Percentiles rank a stretch among this genome's conserved stretches.
Evolutionary conservation across 2,888 invertebrate species (phyloP).

Genomic region (Hirtodrosophila alboralis): DNA sequence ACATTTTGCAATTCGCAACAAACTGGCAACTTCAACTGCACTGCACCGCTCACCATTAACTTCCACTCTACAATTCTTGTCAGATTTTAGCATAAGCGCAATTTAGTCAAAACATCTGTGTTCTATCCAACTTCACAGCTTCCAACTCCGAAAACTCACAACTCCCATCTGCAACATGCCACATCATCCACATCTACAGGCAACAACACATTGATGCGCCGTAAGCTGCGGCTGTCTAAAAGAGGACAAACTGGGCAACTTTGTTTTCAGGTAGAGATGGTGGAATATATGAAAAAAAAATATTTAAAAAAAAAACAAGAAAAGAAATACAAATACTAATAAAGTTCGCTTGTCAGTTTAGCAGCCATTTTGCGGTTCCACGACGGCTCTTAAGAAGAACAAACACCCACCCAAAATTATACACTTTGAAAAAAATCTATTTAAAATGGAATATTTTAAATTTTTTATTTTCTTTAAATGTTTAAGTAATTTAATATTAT

Average conservation of each 20-base stretch:
- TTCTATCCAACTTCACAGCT: conserved; percentile 17
- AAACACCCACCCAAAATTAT: conserved; percentile 14
- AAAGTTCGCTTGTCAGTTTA: conserved; percentile 83
- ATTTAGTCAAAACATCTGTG: conserved; percentile 69
- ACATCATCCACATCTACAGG: conserved; percentile 57
- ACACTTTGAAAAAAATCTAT: not conserved
- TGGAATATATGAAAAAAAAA: conserved; percentile 26
- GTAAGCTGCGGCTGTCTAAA: conserved; percentile 60
- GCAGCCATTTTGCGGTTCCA: conserved; percentile 83
- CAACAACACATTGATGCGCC: conserved; percentile 66
- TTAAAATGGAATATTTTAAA: too few relatives aligned
- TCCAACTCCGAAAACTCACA: conserved; percentile 12
- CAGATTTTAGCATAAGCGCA: conserved; percentile 51
- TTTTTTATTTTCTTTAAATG: too few relatives aligned
- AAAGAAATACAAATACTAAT: conserved; percentile 66
- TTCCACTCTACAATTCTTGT: conserved; percentile 3
- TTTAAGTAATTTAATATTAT: too few relatives aligned
- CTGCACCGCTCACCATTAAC: not conserved
- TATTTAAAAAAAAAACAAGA: too few relatives aligned
- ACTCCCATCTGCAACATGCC: conserved; percentile 51
- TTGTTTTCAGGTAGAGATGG: conserved; percentile 10
- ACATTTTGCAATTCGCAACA: conserved; percentile 68
- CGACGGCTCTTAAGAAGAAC: conserved; percentile 17
- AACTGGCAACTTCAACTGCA: conserved; percentile 34
- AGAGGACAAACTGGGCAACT: conserved; percentile 37